Evolutionary conservation across 2,113 vertebrate species (phyloP).

Genomic region (Triplophysa dalaica): DNA sequence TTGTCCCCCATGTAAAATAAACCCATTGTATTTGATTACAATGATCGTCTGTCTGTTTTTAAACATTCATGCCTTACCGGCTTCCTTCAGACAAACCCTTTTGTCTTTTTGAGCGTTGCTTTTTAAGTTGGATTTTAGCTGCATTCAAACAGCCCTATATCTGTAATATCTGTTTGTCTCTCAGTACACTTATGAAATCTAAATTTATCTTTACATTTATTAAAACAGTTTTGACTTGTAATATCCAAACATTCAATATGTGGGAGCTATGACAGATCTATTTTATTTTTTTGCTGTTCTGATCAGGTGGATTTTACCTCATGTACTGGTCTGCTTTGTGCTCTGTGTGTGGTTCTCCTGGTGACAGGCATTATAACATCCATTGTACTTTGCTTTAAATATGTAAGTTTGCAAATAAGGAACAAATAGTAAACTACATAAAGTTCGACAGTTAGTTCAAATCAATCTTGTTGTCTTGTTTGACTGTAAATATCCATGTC

Average conservation of each 20-base stretch:
- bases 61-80: slow-evolving; percentile 71
- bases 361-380: slow-evolving; percentile 85
- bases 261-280: too few relatives aligned
- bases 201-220: too few relatives aligned
- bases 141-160: too few relatives aligned
- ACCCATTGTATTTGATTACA: slow-evolving; percentile 73
- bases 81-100: slow-evolving; percentile 16
- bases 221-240: too few relatives aligned
- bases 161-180: not conserved
- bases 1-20: slow-evolving; percentile 69
- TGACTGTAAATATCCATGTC: slow-evolving; percentile 36
- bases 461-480: not conserved
- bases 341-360: slow-evolving; percentile 82
- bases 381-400: slow-evolving; percentile 88
- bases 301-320: slow-evolving; percentile 95
- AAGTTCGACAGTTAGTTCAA: too few relatives aligned
- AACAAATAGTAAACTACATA: too few relatives aligned
- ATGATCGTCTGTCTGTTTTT: slow-evolving; percentile 61
- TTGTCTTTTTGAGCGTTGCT: not conserved
- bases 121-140: not conserved
- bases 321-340: slow-evolving; percentile 85
- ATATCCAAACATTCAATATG: too few relatives aligned
- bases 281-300: not conserved
- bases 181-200: not conserved
- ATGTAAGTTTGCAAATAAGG: slow-evolving; percentile 75